Base-by-base conservation (phyloP, 1,140 invertebrate genomes). In the Eriosoma lanigerum region DNA sequence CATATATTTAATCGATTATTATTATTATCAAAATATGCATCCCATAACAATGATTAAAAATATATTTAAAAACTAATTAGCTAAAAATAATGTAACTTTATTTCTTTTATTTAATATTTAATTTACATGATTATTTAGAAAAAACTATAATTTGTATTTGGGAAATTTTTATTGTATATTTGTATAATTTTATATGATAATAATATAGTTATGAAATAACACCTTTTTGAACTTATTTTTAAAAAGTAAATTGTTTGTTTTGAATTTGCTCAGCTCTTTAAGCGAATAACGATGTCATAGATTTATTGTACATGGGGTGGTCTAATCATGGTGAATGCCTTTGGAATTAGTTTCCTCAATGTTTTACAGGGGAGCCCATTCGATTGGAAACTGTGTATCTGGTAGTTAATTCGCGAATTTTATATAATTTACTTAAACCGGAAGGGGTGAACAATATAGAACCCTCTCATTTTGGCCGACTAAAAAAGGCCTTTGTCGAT, bases 341-440 rank as follows among this genome's bases (percentile, higher is more conserved):
- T 78, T 78, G 24, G 75, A 78, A 78, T 78, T 78, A 78, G 75
- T 78, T n/a, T 78, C 54, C 17, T 78, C 75, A 44, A 52, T 78
- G 75, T 78, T 78, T 60, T 78, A 58, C 54, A 48, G 38, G 75
- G 75, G 75, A 60, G 75, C 24, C 24, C 54, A 44, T 78, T 78
- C 75, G 75, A 48, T 78, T 78, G 75, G 75, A 78, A 78, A 78
- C 56, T 56, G 64, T 72, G 32, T 75, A 56, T 62, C 75, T 78
- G 75, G 75, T 78, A 78, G 75, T 78, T 78, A 78, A 78, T 62
- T 78, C 75, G 56, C 75, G 56, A 78, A 78, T 78, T 78, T 78
- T 78, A 78, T 60, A 60, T 78, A 78, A 78, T 78, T 78, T 78
- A 78, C 75, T 78, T 78, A 78, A 78, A 78, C 75, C 75, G 75